These are phyloP conservation scores for Drosophila dunni DNA, from an alignment of 1,140 invertebrate species.

Conservation along the genomic window DNA sequence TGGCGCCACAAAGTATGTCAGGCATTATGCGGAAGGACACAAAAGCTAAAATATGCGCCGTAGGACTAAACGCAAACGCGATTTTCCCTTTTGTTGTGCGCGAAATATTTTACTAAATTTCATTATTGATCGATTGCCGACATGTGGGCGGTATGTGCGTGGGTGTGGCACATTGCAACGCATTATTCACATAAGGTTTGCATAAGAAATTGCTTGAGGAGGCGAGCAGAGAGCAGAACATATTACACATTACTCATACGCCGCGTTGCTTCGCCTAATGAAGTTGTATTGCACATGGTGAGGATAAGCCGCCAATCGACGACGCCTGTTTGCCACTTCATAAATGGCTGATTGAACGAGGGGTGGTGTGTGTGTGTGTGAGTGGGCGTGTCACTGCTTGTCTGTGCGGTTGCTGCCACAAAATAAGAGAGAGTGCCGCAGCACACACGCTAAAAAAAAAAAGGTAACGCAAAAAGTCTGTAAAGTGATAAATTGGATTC, in stretches of 20 bases:
- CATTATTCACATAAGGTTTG: constrained; percentile 47
- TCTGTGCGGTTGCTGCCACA: constrained; percentile 8
- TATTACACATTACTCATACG: constrained; percentile 67
- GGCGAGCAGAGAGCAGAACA: constrained; percentile 7
- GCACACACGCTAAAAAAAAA: constrained; percentile 17
- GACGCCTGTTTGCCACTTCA: constrained; percentile 58
- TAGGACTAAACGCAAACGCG: constrained; percentile 45
- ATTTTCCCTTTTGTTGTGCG: constrained; percentile 54
- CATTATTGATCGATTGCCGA: constrained; percentile 71
- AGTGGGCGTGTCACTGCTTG: constrained; percentile 39
- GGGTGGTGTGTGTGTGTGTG: constrained; percentile 30
- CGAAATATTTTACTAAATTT: constrained; percentile 76
- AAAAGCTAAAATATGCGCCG: constrained; percentile 41
- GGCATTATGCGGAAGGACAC: constrained; percentile 42
- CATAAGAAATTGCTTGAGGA: constrained; percentile 51
- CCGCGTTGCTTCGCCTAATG: constrained; percentile 51
- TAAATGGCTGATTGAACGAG: constrained; percentile 51
- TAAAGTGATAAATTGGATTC: constrained; percentile 83
- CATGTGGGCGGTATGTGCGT: background rate
- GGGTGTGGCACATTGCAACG: constrained; percentile 30
- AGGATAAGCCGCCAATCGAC: constrained; percentile 57
- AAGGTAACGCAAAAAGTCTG: constrained; percentile 41
- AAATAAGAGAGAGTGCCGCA: background rate
- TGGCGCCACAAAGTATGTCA: constrained; percentile 68
- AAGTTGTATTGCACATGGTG: constrained; percentile 68